Conservation (phyloP, 1,140 invertebrate species). For the Wasmannia auropunctata region DNA sequence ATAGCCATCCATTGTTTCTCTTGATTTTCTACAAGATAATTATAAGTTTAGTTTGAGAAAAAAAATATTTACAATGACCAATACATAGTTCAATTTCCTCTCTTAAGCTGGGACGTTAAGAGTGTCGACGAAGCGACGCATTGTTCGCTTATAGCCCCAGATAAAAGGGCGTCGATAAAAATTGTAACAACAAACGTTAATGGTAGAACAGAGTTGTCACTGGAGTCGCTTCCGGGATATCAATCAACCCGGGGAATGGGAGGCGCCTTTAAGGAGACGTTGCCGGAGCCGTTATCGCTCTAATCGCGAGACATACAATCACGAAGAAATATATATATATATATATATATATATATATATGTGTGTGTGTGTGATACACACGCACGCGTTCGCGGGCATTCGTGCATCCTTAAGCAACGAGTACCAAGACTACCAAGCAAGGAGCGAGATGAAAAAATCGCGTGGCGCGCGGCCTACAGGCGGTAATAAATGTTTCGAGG, state of each 20-base stretch:
- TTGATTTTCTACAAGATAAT: not conserved
- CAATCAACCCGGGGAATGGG: slow-evolving; percentile 12
- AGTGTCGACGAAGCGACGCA: not conserved
- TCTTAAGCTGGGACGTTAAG: not conserved
- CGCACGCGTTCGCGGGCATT: slow-evolving; percentile 34
- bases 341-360: not conserved
- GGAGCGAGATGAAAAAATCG: slow-evolving; percentile 76
- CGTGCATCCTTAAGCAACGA: slow-evolving; percentile 75
- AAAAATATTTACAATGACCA: not conserved
- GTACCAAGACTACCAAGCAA: slow-evolving; percentile 70
- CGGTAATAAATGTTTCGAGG: slow-evolving; percentile 84
- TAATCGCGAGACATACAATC: slow-evolving; percentile 52
- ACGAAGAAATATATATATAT: slow-evolving; percentile 36
- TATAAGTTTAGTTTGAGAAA: not conserved
- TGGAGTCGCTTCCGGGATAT: slow-evolving; percentile 8
- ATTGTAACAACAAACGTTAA: slow-evolving; percentile 9
- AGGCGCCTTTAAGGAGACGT: slow-evolving; percentile 20
- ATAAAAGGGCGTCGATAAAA: not conserved
- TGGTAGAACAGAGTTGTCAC: not conserved
- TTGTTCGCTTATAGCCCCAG: not conserved
- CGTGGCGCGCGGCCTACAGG: slow-evolving; percentile 71
- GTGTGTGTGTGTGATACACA: not conserved
- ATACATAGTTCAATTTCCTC: not conserved
- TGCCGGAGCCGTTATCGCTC: slow-evolving; percentile 19
- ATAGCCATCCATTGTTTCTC: not conserved